Base-by-base conservation (phyloP, 2,113 vertebrate species). In the Ramphastos sulfuratus region DNA sequence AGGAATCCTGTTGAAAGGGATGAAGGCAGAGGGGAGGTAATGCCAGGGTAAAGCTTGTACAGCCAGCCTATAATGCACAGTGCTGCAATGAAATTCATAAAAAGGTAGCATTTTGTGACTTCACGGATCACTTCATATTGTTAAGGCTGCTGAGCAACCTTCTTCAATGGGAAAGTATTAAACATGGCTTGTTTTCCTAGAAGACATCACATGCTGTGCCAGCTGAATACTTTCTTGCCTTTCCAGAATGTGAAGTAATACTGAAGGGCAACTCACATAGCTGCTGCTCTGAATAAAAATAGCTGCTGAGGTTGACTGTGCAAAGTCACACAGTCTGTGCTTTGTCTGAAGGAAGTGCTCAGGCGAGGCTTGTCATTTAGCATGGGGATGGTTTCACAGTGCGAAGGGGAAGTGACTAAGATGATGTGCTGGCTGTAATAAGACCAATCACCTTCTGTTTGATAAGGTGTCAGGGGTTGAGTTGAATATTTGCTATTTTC, bases 281-380 rank as follows among this genome's bases (percentile, higher is more conserved):
- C 61, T 92, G 25, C 63, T 94, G 44, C 61, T 65, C 12, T 65
- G 66, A 71, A 65, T 64, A 84, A 94, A 93, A 92, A 90, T 10
- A 84, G 25, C 70, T 60, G 10, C 48, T 10, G 77, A 90, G 31
- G 54, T 37, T 90, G 86, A 42, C 58, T 60, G 30, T 56, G 58
- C 37, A 56, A 23, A 86, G 58, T 37, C 70, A 67, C 1, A 52
- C 15, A 72, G 28, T 30, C 15, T 77, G 12, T 28, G 21, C 23
- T 92, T 90, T 70, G 48, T 73, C 18, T 74, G 76, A 88, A 92
- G 92, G 85, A 94, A 81, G 44, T 59, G 27, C 60, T 83, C 56
- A 63, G 56, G 39, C 52, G 28, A 77, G 28, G 35, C 7, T 56
- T 83, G 73, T 86, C 56, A 28, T 74, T 85, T 83, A 67, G 46